Base-by-base conservation (phyloP, 1,140 invertebrate genomes). In the Bradynema listronoti region DNA sequence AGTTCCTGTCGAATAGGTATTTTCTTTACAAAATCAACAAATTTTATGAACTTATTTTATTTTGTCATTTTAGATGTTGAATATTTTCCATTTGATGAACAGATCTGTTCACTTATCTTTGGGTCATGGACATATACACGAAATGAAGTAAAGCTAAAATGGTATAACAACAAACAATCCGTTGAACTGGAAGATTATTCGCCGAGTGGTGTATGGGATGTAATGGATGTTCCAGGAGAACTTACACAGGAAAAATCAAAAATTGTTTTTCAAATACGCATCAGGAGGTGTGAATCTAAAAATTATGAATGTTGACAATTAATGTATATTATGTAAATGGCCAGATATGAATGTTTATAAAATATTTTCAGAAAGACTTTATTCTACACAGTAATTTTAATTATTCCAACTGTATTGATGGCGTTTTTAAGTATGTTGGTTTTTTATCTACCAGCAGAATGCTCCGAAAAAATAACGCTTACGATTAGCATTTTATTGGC, bases 141-240 rank as follows among this genome's bases (percentile, higher is more conserved):
- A 25, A 47, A 68, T 16, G 54, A 69, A 36, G 64, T 69, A 22
- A 34, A 68, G 39, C 29, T 63, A n/a, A 42, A 29, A 22, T 63
- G 63, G 63, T 63, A 66, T 33, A 34, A 27, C 11, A 63, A 63
- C 32, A 66, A 64, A 7, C 45, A 25, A n/a, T 63, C 32, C 29
- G 63, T 63, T 16, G 63, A 66, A 24, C 33, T 63, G 62, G 63
- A 66, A 50, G 93, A 92, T 80, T 96, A 95, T 77, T 90, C 55
- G 86, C 93, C 93, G 76, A 93, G 90, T 61, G 92, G 92, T 16
- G 96, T 93, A 2, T 98, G 94, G 94, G 93, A 98, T 79, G 91
- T 98, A 51, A 91, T 98, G 32, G 90, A 90, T 82, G 91, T 92
- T 57, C 93, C 93, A 0, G 91, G 89, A 9, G 90, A 89, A 75